Evolutionary conservation across 2,797 vertebrate genomes (phyloP), one percentile per base, ranked within the genome.

Genomic region (Trichosurus vulpecula): DNA sequence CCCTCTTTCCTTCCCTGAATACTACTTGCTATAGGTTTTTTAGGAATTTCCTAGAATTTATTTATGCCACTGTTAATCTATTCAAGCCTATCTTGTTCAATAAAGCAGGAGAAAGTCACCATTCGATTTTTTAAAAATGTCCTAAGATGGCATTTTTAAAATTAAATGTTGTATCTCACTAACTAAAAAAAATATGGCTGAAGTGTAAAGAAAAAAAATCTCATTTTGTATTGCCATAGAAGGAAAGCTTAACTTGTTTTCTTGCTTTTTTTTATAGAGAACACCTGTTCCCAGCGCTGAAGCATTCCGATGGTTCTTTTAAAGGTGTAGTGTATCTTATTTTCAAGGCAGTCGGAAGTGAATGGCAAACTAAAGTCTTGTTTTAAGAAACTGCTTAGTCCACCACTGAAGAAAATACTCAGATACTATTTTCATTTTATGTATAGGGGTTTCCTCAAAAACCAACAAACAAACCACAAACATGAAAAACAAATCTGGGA

Each of bases 271-370:
- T 99, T 99, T 98, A 94, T 99, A 99, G 99, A 99, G 99, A 99
- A 99, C 99, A 98, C 99, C 99, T 97, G 99, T 99, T 98, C 99
- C 99, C 99, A 99, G 98, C 95, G 99, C 99, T 35, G 99, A 99
- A 99, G 99, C 99, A 95, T 99, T 99, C 98, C 99, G 99, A 98
- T 99, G 99, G 99, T 99, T 99, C 99, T 99, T 99, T 99, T 99
- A 99, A 98, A 99, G 99, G 98, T 97, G 98, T 98, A 98, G 98
- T 98, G 96, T 98, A 98, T 98, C 98, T 98, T 99, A 98, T 98
- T 98, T 98, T 99, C 98, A 94, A 99, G 98, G 98, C 99, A 99
- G 98, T 98, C 98, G 98, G 98, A 99, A 99, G 98, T 98, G 98
- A 99, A 99, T 98, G 98, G 99, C 99, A 98, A 99, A 98, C 99